phyloP scores from a whole-genome alignment of 2,797 vertebrate genomes.

The Miichthys miiuy region DNA sequence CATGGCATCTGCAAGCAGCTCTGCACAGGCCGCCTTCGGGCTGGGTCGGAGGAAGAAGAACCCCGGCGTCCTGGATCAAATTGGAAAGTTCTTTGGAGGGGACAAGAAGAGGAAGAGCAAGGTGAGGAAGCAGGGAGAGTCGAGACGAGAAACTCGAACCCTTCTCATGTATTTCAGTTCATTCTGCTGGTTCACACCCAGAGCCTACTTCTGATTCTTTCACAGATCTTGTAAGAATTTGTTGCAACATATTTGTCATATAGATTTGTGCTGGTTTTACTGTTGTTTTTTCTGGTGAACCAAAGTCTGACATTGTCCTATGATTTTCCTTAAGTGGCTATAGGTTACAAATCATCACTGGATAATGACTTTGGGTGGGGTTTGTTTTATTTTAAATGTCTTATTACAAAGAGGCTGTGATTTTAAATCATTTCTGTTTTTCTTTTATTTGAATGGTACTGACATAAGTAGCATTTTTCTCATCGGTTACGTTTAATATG shows the following conservation, averaged over 20 bases:
- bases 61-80: conserved; percentile 95
- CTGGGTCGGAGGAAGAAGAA: conserved; percentile 91
- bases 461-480: conserved; percentile 58
- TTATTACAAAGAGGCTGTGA: conserved; percentile 50
- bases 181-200: conserved; percentile 50
- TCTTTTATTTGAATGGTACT: conserved; percentile 69
- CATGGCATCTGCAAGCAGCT: conserved; percentile 95
- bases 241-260: conserved; percentile 30
- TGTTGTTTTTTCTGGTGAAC: conserved; percentile 57
- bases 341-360: conserved; percentile 44
- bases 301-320: conserved; percentile 53
- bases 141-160: conserved; percentile 16
- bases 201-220: conserved; percentile 50
- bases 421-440: conserved; percentile 51
- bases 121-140: conserved; percentile 90
- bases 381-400: conserved; percentile 36
- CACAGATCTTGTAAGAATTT: conserved; percentile 43
- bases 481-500: conserved; percentile 38
- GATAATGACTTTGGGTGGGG: conserved; percentile 65
- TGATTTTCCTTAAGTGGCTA: conserved; percentile 36
- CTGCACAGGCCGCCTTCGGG: conserved; percentile 89
- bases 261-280: conserved; percentile 47
- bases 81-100: conserved; percentile 97
- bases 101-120: conserved; percentile 98
- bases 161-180: conserved; percentile 41